Percentiles rank a stretch among this genome's conserved stretches.
Evolutionary conservation across 2,797 vertebrate species (phyloP).

Genomic region (Bradypodion ventrale): DNA sequence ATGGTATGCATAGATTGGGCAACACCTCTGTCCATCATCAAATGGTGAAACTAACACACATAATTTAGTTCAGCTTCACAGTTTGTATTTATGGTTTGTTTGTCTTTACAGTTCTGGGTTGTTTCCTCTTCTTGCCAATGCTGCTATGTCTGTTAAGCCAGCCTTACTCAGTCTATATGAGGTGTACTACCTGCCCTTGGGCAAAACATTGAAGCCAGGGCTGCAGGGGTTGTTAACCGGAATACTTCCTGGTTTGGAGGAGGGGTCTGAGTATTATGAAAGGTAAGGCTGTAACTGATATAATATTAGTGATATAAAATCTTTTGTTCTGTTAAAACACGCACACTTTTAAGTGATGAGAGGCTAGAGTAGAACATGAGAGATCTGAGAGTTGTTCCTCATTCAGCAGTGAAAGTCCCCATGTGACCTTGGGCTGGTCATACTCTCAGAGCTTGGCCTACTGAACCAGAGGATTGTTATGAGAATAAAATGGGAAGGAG

Average conservation of each 20-base stretch:
- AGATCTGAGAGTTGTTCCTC: not conserved
- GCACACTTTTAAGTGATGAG: not conserved
- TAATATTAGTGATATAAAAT: not conserved
- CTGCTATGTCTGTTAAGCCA: conserved; percentile 99
- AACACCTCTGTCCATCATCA: not conserved
- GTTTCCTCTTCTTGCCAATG: conserved; percentile 97
- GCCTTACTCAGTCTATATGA: conserved; percentile 94
- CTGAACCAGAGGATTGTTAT: not conserved
- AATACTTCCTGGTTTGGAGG: conserved; percentile 95
- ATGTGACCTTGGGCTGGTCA: not conserved
- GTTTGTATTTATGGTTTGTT: not conserved
- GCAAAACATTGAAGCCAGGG: conserved; percentile 96
- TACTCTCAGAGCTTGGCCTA: not conserved
- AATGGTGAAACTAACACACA: not conserved
- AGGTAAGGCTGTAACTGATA: conserved; percentile 77
- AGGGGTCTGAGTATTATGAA: conserved; percentile 98
- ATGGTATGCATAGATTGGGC: not conserved
- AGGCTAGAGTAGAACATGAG: too few relatives aligned
- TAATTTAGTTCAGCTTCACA: not conserved
- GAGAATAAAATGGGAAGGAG: not conserved
- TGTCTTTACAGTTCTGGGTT: conserved; percentile 87
- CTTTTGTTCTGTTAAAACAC: not conserved
- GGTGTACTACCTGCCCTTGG: conserved; percentile 94
- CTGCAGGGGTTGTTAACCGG: conserved; percentile 96
- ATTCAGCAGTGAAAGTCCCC: not conserved